phyloP scores from a whole-genome alignment of 1,140 invertebrate genomes.

The Wasmannia auropunctata region DNA sequence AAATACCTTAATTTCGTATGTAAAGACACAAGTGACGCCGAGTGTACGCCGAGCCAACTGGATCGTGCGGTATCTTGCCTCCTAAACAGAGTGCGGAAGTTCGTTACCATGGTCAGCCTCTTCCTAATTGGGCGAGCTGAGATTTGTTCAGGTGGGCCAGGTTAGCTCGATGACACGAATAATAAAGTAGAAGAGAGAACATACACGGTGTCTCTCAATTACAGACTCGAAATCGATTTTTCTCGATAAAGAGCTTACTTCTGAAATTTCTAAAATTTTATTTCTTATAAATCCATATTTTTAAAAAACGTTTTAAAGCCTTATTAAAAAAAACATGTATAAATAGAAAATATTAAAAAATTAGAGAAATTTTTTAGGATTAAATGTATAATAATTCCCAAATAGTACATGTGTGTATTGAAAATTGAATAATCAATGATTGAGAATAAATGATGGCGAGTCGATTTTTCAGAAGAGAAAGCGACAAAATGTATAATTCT shows the following conservation, averaged over 20 bases:
- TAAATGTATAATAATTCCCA: background rate
- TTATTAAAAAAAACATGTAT: too few species aligned
- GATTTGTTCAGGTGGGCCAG: background rate
- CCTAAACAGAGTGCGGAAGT: background rate
- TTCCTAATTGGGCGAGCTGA: background rate
- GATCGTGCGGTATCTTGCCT: background rate
- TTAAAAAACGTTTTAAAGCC: background rate
- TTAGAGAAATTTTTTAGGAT: background rate
- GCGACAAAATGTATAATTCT: background rate
- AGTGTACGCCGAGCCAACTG: background rate
- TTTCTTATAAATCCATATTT: background rate
- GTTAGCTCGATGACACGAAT: background rate
- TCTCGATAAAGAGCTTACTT: background rate
- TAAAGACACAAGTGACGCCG: background rate
- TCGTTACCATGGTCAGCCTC: background rate
- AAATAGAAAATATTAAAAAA: background rate
- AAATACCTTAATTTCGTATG: background rate
- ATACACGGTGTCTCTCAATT: background rate
- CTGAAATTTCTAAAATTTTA: background rate
- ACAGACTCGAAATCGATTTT: background rate
- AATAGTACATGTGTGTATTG: background rate
- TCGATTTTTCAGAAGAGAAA: background rate
- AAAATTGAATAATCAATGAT: constrained; percentile 1
- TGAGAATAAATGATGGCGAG: background rate
- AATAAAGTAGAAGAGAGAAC: background rate